Conservation (phyloP, 2,113 vertebrate genomes). For the Heteronetta atricapilla region DNA sequence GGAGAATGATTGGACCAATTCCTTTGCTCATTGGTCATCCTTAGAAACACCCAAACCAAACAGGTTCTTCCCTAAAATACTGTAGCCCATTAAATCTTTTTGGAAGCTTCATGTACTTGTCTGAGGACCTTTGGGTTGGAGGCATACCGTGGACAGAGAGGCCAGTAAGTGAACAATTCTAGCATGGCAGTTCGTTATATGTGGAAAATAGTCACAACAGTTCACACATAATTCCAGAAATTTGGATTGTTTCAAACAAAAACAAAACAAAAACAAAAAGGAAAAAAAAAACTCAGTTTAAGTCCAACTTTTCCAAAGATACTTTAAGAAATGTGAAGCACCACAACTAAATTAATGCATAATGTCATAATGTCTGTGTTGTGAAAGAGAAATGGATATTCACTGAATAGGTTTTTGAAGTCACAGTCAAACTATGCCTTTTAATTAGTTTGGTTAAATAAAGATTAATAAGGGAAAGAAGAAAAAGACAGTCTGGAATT, state of each 20-base stretch:
- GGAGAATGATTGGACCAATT: background rate
- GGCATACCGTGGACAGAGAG: background rate
- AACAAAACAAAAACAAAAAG: background rate
- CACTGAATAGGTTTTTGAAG: background rate
- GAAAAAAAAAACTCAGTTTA: background rate
- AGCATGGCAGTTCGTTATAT: background rate
- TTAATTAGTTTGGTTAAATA: background rate
- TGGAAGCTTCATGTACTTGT: background rate
- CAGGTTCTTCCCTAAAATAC: background rate
- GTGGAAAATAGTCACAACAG: background rate
- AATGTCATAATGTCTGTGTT: background rate
- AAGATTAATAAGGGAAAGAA: background rate
- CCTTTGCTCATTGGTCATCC: background rate
- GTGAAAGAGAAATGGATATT: background rate
- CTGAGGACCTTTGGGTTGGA: background rate
- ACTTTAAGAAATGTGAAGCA: background rate
- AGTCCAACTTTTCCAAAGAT: background rate
- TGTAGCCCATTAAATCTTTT: background rate
- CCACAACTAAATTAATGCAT: background rate
- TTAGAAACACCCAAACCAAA: background rate
- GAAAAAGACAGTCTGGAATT: background rate
- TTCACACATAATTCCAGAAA: background rate
- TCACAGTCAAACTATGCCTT: background rate
- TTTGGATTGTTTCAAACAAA: background rate
- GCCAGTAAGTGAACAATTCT: background rate